Evolutionary conservation across 2,888 invertebrate genomes (phyloP), one percentile per base, ranked within the genome.

Genomic region (Phorcus lineatus): DNA sequence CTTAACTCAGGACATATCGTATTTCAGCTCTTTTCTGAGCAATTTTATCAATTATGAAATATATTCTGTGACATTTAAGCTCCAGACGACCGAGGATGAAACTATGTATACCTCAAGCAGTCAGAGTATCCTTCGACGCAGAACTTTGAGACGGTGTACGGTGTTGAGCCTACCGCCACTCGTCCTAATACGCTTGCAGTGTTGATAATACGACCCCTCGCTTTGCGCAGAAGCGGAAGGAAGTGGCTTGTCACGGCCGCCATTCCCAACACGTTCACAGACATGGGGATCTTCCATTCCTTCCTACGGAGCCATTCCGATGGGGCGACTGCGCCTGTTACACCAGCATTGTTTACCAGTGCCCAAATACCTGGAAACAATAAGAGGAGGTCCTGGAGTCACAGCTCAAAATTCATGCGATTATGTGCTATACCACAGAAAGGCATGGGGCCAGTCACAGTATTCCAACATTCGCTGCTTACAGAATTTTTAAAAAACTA

Each of bases 251-350:
- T 84, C 22, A 86, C 81, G 55, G 85, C 83, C 31, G 92, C 87
- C 47, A 91, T 87, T 7, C 93, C 93, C 74, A 88, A 86, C 2
- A 89, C 75, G 83, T 93, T 93, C 70, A 89, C 85, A 3, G 80
- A 83, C 13, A 84, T 52, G 28, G 80, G 79, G 13, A 77, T 77
- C 47, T 77, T 76, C 83, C 91, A 92, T 78, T 92, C 91, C 6
- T 89, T 87, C 1, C 86, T 81, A 3, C 84, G 83, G 19, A 90
- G 84, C 85, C 90, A 91, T 75, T 92, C 92, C 55, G 90, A 88
- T 7, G 86, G 87, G n/a, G 89, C 88, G 6, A 87, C 82, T 7
- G 76, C 53, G 17, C 82, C 83, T 2, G 78, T 24, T 2, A 84
- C 78, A 7, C 87, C 87, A 11, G 85, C 86, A 36, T 86, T 86